These are phyloP conservation scores for Saccopteryx leptura DNA, from an alignment of 2,113 vertebrate genomes.

Conservation along the genomic window DNA sequence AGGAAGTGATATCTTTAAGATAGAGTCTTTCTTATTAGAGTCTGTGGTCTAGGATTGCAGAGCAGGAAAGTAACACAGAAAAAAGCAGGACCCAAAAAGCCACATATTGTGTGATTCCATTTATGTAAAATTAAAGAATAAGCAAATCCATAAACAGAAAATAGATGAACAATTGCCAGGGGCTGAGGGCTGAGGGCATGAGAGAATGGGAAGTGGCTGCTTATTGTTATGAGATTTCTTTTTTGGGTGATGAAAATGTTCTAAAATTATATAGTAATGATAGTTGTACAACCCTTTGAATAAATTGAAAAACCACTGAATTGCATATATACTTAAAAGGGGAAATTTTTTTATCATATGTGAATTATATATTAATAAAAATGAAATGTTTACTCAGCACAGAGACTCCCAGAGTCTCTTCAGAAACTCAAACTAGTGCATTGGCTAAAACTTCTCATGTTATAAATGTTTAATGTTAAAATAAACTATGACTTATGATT, in stretches of 20 bases:
- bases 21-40: background rate
- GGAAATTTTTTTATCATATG: slow-evolving; percentile 24
- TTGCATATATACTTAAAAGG: background rate
- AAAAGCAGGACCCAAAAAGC: background rate
- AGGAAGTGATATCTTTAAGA: background rate
- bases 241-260: slow-evolving; percentile 18
- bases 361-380: slow-evolving; percentile 34
- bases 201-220: background rate
- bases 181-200: background rate
- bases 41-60: background rate
- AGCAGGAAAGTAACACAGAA: background rate
- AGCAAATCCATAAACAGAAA: background rate
- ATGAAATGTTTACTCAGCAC: background rate
- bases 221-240: background rate
- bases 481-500: slow-evolving; percentile 35
- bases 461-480: slow-evolving; percentile 42
- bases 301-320: background rate
- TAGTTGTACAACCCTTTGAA: background rate
- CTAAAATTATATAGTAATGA: slow-evolving; percentile 32
- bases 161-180: background rate
- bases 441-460: background rate
- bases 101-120: background rate
- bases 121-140: background rate
- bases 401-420: background rate
- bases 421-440: slow-evolving; percentile 3